Base-by-base conservation (phyloP, 2,797 vertebrate species). In the Thunnus albacares region DNA sequence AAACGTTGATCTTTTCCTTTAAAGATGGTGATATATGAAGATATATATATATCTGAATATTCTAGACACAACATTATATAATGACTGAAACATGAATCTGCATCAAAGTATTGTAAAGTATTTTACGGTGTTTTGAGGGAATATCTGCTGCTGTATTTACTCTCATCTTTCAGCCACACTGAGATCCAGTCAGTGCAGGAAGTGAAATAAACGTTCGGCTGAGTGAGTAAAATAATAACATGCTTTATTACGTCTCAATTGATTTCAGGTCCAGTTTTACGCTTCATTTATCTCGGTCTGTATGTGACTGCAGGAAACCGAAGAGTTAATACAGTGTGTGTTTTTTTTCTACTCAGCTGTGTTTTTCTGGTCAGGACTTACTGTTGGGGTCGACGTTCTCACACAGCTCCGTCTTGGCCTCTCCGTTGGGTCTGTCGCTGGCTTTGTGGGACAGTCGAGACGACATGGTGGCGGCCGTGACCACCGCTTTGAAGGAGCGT, bases 371-470 rank as follows among this genome's bases (percentile, higher is more conserved):
- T 24, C 12, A 1, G 15, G 85, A 97, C 97, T 97, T 83, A 98
- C 97, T 97, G 96, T 94, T 97, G 61, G 97, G 95, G 79, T 98
- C 97, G 30, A 96, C 87, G 60, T 94, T 97, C 92, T 98, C 97
- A 43, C 97, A 98, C 55, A 98, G 96, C 90, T 98, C 97, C 5
- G 97, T 98, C 90, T 97, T 98, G 88, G 96, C 97, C 92, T 98
- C 97, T 5, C 97, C 97, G 67, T 98, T 98, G 92, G 97, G 97
- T 24, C 97, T 91, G 87, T 97, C 97, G 79, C 96, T 96, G 82
- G 97, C 90, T 76, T 98, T 98, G 93, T 98, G 97, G 1, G 97
- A 97, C 58, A 98, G 96, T 10, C 97, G 95, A 0, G 97, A 97
- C 0, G 97, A 97, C 97, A 98, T 97, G 83, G 97, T 96, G 65